Percentiles rank a stretch among this genome's conserved stretches.
Conservation (phyloP, 1,140 invertebrate species). For the Papilio helenus region DNA sequence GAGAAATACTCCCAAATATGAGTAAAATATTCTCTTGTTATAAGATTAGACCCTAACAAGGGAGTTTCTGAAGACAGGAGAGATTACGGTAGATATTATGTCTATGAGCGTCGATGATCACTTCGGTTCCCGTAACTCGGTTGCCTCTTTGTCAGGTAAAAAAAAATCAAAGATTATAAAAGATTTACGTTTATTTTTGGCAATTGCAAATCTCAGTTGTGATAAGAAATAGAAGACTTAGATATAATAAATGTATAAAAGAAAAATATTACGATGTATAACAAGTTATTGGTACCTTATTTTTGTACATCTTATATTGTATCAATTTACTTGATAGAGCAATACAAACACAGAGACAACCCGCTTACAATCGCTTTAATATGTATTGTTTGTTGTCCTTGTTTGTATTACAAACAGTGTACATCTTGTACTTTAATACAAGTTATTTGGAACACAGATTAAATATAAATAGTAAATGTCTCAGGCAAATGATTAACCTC, state of each 20-base stretch:
- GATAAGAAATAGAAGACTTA: too few relatives aligned
- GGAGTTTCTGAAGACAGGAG: background rate
- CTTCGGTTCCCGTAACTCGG: too few relatives aligned
- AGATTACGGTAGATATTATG: too few relatives aligned
- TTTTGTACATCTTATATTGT: background rate
- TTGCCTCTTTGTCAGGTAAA: too few relatives aligned
- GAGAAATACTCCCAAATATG: conserved; percentile 2
- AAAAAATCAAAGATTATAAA: too few relatives aligned
- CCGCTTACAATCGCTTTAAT: background rate
- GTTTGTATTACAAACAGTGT: background rate
- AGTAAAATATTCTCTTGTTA: background rate
- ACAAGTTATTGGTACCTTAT: background rate
- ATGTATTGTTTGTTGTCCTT: conserved; percentile 13
- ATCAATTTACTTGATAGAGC: conserved; percentile 13
- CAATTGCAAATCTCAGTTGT: too few relatives aligned
- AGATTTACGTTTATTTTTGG: too few relatives aligned
- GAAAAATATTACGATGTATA: background rate
- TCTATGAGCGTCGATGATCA: too few relatives aligned
- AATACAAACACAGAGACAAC: background rate
- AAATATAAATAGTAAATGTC: background rate
- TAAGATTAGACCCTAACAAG: background rate
- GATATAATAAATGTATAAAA: background rate
- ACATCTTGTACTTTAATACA: background rate
- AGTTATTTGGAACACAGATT: background rate
- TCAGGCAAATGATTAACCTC: background rate